Conservation (phyloP, 2,797 vertebrate species). For the Gila robusta region DNA sequence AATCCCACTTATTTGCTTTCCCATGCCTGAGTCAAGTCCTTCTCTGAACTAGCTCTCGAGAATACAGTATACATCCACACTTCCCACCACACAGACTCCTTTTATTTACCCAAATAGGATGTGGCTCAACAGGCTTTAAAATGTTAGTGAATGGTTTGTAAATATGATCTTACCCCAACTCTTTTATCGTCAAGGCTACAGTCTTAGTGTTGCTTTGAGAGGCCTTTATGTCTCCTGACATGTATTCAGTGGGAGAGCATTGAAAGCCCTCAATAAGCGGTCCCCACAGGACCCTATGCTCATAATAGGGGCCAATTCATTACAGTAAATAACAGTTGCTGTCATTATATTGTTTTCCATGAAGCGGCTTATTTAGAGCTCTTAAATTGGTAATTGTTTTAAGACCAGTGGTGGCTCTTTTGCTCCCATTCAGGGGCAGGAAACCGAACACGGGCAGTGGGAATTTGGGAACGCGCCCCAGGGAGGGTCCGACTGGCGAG, state of each 20-base stretch:
- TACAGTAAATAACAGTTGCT: constrained; percentile 78
- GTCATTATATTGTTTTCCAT: constrained; percentile 71
- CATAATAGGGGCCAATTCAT: constrained; percentile 74
- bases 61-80: constrained; percentile 75
- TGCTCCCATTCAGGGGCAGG: constrained; percentile 49
- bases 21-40: constrained; percentile 79
- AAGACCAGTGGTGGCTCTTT: constrained; percentile 68
- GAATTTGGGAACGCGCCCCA: constrained; percentile 43
- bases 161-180: constrained; percentile 79
- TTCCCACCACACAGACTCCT: constrained; percentile 46
- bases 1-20: constrained; percentile 84
- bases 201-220: constrained; percentile 76
- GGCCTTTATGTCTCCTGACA: constrained; percentile 76
- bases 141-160: constrained; percentile 77
- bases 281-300: constrained; percentile 69
- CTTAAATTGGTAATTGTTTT: constrained; percentile 72
- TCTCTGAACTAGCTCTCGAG: constrained; percentile 77
- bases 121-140: constrained; percentile 78
- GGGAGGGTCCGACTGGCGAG: constrained; percentile 27
- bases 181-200: constrained; percentile 76
- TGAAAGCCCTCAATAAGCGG: constrained; percentile 73
- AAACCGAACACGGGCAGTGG: constrained; percentile 61
- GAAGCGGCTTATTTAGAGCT: constrained; percentile 70
- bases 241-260: constrained; percentile 76
- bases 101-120: constrained; percentile 80